These are phyloP conservation scores for Mnemiopsis leidyi DNA, from an alignment of 37 sponge, comb jelly and placozoan species.

Conservation along the genomic window DNA sequence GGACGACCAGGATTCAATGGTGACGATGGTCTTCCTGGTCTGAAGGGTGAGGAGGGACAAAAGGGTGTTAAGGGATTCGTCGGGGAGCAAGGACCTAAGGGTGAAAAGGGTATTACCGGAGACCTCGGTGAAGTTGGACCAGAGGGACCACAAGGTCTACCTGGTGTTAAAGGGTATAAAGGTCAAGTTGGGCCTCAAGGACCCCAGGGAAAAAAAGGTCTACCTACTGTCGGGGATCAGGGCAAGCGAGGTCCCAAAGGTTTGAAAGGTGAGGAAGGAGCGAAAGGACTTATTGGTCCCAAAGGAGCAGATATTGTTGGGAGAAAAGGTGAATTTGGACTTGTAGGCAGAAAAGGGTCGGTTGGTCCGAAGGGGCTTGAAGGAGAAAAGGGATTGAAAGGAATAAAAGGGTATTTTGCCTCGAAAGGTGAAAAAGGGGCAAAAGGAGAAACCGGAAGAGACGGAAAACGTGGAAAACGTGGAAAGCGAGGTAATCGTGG, in stretches of 20 bases:
- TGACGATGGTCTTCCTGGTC: background rate
- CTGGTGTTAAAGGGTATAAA: constrained; percentile 6
- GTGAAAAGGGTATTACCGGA: background rate
- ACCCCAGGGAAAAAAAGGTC: constrained; percentile 6
- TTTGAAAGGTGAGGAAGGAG: background rate
- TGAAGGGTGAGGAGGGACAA: background rate
- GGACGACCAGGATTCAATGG: background rate
- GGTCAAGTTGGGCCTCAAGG: constrained; percentile 28
- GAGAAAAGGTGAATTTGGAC: background rate
- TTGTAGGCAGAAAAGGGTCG: background rate
- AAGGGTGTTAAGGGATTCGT: background rate
- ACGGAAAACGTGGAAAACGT: background rate
- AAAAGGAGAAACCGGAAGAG: background rate
- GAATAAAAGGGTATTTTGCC: background rate
- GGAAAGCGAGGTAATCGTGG: background rate
- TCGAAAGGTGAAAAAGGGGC: background rate
- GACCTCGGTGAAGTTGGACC: background rate
- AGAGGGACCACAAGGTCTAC: background rate
- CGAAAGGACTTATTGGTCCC: background rate
- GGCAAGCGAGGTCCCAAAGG: background rate
- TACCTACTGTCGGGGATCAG: constrained; percentile 11
- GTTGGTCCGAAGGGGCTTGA: background rate
- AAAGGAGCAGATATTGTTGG: constrained; percentile 3
- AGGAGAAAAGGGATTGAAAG: background rate
- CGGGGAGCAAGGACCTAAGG: background rate